These are phyloP conservation scores for Spheniscus humboldti DNA, from an alignment of 2,797 vertebrate genomes.

Conservation along the genomic window DNA sequence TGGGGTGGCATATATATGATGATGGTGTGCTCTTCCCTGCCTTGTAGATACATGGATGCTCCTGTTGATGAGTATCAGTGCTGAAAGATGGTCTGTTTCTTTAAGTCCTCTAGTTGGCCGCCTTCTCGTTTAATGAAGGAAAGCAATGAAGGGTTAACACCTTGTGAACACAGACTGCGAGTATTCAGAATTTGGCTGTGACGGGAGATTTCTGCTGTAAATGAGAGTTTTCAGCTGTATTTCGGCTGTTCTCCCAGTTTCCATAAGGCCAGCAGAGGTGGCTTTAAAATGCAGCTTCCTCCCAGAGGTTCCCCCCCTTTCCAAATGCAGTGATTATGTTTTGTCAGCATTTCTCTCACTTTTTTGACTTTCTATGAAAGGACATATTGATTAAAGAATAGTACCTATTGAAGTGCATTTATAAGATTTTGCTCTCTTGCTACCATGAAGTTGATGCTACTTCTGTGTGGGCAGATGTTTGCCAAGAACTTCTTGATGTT, in stretches of 20 bases:
- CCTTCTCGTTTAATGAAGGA: neutral
- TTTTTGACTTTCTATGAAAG: neutral
- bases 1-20: accelerated
- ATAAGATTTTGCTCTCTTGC: neutral
- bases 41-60: neutral
- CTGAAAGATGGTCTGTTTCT: neutral
- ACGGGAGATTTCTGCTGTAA: neutral
- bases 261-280: neutral
- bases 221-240: accelerated
- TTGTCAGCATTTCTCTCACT: neutral
- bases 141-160: neutral
- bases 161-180: neutral
- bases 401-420: neutral
- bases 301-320: neutral
- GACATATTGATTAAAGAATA: neutral
- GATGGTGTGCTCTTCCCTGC: neutral
- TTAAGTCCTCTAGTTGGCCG: neutral
- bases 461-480: neutral
- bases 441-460: neutral
- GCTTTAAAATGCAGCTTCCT: neutral
- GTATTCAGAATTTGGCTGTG: neutral
- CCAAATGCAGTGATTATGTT: accelerated
- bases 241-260: neutral
- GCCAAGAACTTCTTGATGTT: neutral
- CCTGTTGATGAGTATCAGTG: too few species aligned